phyloP scores from a whole-genome alignment of 2,113 vertebrate genomes.

The Xiphorhynchus elegans region DNA sequence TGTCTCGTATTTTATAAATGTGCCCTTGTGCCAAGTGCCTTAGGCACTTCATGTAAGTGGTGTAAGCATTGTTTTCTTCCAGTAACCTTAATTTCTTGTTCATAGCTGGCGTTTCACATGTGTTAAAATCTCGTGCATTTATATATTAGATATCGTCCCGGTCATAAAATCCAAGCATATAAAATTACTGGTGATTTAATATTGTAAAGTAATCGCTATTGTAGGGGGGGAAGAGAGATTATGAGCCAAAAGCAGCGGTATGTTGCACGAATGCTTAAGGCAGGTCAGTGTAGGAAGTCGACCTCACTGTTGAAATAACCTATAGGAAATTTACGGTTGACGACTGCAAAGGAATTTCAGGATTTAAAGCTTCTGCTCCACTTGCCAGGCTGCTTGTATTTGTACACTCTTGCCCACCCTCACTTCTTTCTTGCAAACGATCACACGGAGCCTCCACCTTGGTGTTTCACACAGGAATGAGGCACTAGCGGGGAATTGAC shows the following conservation, averaged over 20 bases:
- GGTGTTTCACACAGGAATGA: slow-evolving; percentile 28
- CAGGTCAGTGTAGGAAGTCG: slow-evolving; percentile 51
- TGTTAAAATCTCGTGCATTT: neutral
- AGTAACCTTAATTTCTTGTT: neutral
- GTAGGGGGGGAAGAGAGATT: neutral
- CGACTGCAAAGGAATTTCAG: slow-evolving; percentile 77
- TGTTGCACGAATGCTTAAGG: neutral
- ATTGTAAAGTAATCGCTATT: slow-evolving; percentile 2
- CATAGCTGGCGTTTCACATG: neutral
- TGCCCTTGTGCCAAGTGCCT: neutral
- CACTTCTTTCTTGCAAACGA: neutral
- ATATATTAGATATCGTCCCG: neutral
- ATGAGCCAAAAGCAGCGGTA: neutral
- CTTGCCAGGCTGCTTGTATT: slow-evolving; percentile 45
- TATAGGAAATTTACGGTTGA: slow-evolving; percentile 77
- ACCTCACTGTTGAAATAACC: slow-evolving; percentile 71
- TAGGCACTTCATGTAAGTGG: neutral
- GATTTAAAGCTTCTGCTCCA: slow-evolving; percentile 70
- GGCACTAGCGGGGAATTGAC: slow-evolving; percentile 10
- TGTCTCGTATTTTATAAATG: neutral
- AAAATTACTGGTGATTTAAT: slow-evolving; percentile 23
- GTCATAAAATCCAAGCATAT: neutral
- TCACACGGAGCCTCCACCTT: neutral
- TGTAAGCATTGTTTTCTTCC: neutral
- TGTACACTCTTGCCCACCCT: slow-evolving; percentile 14